phyloP scores from a whole-genome alignment of 2,888 invertebrate genomes.

The Ceraclea dissimilis region DNA sequence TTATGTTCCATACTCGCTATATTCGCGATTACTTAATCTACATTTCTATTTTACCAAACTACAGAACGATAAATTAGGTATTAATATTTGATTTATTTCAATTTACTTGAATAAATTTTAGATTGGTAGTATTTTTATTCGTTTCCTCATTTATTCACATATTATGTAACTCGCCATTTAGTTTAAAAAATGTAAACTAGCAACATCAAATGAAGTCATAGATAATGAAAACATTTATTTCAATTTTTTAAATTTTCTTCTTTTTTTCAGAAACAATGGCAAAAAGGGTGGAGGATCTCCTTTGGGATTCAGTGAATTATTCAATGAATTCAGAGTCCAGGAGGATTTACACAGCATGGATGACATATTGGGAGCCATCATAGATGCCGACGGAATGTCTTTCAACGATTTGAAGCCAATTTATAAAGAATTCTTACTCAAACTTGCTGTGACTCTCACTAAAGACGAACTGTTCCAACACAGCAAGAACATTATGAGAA shows the following conservation, averaged over 20 bases:
- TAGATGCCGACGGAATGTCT: constrained; percentile 88
- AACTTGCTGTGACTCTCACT: constrained; percentile 81
- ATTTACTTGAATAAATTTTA: too few relatives aligned
- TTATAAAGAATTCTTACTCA: constrained; percentile 82
- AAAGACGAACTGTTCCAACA: constrained; percentile 86
- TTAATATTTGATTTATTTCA: too few relatives aligned
- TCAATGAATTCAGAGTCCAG: constrained; percentile 80
- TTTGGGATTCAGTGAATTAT: constrained; percentile 78
- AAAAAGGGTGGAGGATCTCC: constrained; percentile 68
- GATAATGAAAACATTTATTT: too few relatives aligned
- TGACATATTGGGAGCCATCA: constrained; percentile 80
- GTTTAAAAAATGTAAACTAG: too few relatives aligned
- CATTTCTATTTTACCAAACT: too few relatives aligned
- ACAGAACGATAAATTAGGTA: too few relatives aligned
- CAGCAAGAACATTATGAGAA: constrained; percentile 82
- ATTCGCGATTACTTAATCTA: too few relatives aligned
- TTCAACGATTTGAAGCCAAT: constrained; percentile 88
- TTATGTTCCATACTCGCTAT: too few relatives aligned
- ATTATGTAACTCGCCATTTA: too few relatives aligned
- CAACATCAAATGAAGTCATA: too few relatives aligned
- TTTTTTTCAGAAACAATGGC: constrained; percentile 50
- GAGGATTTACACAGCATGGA: constrained; percentile 84
- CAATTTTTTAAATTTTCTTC: background rate
- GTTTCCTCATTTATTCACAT: too few relatives aligned
- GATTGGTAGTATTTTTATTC: too few relatives aligned